Percentiles rank a stretch among this genome's conserved stretches.
Evolutionary conservation across 2,888 invertebrate genomes (phyloP).

Genomic region (Coelogynopora nodosa): DNA sequence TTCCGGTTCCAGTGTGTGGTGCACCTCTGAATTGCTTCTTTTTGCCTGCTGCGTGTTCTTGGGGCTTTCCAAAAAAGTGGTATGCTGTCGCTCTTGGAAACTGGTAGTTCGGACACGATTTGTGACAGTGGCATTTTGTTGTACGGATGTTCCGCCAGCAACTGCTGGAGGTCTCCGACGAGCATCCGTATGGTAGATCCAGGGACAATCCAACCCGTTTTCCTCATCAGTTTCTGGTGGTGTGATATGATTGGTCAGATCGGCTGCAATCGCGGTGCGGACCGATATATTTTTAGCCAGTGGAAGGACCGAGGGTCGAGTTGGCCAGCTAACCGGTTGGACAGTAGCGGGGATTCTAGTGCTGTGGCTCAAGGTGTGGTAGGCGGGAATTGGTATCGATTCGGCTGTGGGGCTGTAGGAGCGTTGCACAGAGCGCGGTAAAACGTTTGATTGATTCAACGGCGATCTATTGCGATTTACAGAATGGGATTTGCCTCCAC

Average conservation of each 20-base stretch:
- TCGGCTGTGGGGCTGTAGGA: not conserved
- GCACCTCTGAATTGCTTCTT: not conserved
- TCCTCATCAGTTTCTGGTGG: not conserved
- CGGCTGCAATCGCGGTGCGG: not conserved
- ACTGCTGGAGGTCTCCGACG: not conserved
- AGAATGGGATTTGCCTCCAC: not conserved
- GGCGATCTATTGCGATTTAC: not conserved
- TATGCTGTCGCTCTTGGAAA: not conserved
- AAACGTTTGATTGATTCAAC: not conserved
- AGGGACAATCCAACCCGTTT: not conserved
- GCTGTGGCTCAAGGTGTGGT: not conserved
- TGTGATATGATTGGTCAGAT: conserved; percentile 1
- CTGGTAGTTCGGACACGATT: not conserved
- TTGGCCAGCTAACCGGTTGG: conserved; percentile 1
- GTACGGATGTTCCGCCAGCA: not conserved
- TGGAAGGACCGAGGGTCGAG: conserved; percentile 1
- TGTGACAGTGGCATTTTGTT: not conserved
- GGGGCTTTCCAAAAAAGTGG: not conserved
- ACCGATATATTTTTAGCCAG: not conserved
- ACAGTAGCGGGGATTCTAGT: not conserved
- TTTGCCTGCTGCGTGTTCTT: not conserved
- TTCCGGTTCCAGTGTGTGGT: conserved; percentile 30
- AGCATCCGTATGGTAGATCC: not conserved
- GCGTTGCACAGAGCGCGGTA: not conserved
- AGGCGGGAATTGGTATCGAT: not conserved